A percentile compares a stretch with the other conserved stretches of the same genome.
These are phyloP conservation scores for Planiliza haematocheilus DNA, from an alignment of 2,113 vertebrate species.

Conservation along the genomic window DNA sequence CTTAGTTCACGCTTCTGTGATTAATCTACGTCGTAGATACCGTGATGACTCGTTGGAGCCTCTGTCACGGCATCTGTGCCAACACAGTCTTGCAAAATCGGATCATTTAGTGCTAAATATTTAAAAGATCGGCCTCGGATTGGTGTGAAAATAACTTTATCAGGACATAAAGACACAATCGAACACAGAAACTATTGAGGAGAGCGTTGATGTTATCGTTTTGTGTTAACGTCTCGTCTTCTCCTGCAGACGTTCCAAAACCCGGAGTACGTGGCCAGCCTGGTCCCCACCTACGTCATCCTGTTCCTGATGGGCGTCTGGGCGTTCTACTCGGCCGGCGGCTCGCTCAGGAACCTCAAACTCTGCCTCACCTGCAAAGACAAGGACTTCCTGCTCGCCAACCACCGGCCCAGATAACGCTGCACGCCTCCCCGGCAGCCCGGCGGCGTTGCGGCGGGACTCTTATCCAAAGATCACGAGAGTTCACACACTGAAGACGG, in stretches of 20 bases:
- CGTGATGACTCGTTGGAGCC: too few species aligned
- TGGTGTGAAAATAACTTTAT: too few species aligned
- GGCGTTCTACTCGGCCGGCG: conserved; percentile 85
- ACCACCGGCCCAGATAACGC: conserved; percentile 85
- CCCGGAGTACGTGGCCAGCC: conserved; percentile 80
- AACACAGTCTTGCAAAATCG: too few species aligned
- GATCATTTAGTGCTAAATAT: too few species aligned
- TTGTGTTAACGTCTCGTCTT: background rate
- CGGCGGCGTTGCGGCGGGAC: too few species aligned
- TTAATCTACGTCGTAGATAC: too few species aligned
- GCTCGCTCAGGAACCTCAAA: conserved; percentile 86
- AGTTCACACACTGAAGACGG: conserved; percentile 23
- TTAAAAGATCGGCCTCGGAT: too few species aligned
- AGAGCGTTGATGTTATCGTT: too few species aligned
- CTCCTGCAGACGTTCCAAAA: conserved; percentile 83
- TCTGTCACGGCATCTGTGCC: too few species aligned
- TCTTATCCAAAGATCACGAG: conserved; percentile 46
- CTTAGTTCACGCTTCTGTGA: too few species aligned
- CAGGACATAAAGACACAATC: too few species aligned
- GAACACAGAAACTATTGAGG: too few species aligned
- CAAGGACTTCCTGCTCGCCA: conserved; percentile 86
- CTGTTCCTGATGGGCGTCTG: conserved; percentile 81
- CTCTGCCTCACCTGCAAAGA: conserved; percentile 86
- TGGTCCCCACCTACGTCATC: conserved; percentile 81
- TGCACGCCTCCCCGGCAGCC: conserved; percentile 1